A percentile compares a stretch with the other conserved stretches of the same genome.
phyloP scores from a whole-genome alignment of 1,140 invertebrate genomes.

The Zaprionus tsacasi region DNA sequence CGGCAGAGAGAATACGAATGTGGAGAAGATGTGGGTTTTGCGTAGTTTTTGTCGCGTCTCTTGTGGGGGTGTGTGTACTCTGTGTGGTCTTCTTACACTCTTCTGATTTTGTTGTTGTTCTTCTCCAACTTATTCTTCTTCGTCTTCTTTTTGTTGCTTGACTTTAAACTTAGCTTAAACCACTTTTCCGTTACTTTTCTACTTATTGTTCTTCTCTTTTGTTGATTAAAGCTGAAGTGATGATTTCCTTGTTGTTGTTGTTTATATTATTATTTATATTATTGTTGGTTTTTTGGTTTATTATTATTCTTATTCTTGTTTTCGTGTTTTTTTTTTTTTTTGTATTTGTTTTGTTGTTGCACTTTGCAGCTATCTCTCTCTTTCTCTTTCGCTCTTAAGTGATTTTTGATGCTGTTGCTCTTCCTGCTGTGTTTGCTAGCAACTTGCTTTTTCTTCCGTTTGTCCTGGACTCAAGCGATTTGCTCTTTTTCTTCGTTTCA shows the following conservation, averaged over 20 bases:
- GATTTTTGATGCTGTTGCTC: conserved; percentile 32
- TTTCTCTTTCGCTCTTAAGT: conserved; percentile 3
- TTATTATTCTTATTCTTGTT: not conserved
- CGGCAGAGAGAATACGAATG: not conserved
- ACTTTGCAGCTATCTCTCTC: conserved; percentile 3
- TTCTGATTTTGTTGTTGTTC: conserved; percentile 10
- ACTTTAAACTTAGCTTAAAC: not conserved
- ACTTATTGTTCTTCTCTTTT: conserved; percentile 15
- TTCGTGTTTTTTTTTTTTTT: conserved; percentile 1
- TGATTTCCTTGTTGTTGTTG: not conserved
- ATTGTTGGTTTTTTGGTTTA: conserved; percentile 23
- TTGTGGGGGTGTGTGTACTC: conserved; percentile 14
- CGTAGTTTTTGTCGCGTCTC: not conserved
- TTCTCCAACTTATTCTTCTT: not conserved
- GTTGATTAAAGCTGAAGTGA: not conserved
- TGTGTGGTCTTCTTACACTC: not conserved
- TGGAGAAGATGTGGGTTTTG: conserved; percentile 14
- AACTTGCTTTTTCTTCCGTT: conserved; percentile 35
- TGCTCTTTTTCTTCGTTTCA: conserved; percentile 76
- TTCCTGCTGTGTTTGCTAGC: conserved; percentile 53
- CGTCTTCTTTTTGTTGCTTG: conserved; percentile 12
- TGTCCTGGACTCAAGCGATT: conserved; percentile 65
- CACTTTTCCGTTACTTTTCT: conserved; percentile 14
- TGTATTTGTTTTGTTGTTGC: not conserved
- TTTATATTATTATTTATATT: conserved; percentile 18